These are phyloP conservation scores for Propithecus perrieri DNA, from an alignment of 2,797 vertebrate species.

Conservation along the genomic window DNA sequence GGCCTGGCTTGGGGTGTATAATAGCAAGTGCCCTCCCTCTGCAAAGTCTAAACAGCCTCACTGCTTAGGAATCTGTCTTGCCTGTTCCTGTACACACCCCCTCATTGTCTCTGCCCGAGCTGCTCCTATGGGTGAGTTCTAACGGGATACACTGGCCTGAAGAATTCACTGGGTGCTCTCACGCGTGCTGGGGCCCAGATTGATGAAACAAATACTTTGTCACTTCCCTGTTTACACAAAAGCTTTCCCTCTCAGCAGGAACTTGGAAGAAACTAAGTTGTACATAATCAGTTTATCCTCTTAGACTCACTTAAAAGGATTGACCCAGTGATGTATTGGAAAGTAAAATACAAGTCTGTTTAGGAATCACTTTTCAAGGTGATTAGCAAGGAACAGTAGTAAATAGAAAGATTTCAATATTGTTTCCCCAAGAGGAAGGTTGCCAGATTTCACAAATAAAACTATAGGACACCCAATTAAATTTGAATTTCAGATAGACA, in stretches of 20 bases:
- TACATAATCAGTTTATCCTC: slow-evolving; percentile 34
- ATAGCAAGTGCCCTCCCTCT: neutral
- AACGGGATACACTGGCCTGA: neutral
- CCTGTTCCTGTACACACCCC: neutral
- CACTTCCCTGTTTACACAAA: neutral
- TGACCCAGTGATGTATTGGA: neutral
- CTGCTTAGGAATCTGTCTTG: neutral
- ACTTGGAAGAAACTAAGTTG: slow-evolving; percentile 22
- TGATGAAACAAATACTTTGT: neutral
- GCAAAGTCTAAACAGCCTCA: neutral
- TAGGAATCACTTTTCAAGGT: slow-evolving; percentile 22
- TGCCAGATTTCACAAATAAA: slow-evolving; percentile 29
- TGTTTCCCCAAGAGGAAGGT: neutral
- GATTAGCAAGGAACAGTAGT: slow-evolving; percentile 13
- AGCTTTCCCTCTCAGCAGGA: slow-evolving; percentile 19
- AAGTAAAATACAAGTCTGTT: slow-evolving; percentile 2
- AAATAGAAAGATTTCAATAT: neutral
- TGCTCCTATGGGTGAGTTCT: neutral
- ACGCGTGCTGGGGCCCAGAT: neutral
- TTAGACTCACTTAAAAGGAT: slow-evolving; percentile 39
- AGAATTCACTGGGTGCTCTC: neutral
- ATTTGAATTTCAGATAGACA: neutral
- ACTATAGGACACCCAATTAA: neutral
- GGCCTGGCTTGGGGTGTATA: neutral
- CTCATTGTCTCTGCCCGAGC: neutral